Conservation (phyloP, 2,888 invertebrate species). For the Amiota mariae region DNA sequence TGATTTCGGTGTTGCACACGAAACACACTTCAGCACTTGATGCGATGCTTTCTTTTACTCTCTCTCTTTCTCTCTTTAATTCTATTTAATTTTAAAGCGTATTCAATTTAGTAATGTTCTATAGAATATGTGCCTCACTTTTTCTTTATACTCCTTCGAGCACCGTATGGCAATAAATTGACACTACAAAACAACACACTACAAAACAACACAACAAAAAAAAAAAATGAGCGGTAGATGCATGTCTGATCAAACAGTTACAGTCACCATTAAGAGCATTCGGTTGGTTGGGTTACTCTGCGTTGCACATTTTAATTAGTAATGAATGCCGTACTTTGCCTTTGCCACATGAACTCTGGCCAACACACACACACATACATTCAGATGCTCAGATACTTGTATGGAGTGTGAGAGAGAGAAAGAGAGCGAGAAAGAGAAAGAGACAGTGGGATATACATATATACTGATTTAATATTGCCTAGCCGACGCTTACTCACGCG, state of each 20-base stretch:
- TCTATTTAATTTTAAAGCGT: slow-evolving; percentile 34
- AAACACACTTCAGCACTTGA: slow-evolving; percentile 22
- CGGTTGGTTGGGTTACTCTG: background rate
- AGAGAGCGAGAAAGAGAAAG: too few relatives aligned
- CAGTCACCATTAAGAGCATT: slow-evolving; percentile 1
- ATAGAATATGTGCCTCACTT: background rate
- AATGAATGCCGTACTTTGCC: slow-evolving; percentile 16
- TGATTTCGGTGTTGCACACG: slow-evolving; percentile 51
- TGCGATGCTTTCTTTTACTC: slow-evolving; percentile 6
- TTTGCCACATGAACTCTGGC: background rate
- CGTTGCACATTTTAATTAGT: slow-evolving; percentile 25
- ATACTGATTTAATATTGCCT: too few relatives aligned
- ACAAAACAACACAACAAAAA: background rate
- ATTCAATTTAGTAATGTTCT: slow-evolving; percentile 3
- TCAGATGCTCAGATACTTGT: background rate
- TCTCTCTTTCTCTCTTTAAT: slow-evolving; percentile 21
- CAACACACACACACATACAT: slow-evolving; percentile 11
- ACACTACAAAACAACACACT: background rate
- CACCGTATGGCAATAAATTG: background rate
- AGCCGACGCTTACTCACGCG: slow-evolving; percentile 4
- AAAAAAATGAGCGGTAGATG: background rate
- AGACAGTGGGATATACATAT: background rate
- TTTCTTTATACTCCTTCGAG: too few relatives aligned
- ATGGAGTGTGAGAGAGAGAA: too few relatives aligned
- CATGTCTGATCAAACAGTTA: background rate